Percentiles rank a stretch among this genome's conserved stretches.
Evolutionary conservation across 2,888 invertebrate genomes (phyloP).

Genomic region (Bursaphelenchus okinawaensis): DNA sequence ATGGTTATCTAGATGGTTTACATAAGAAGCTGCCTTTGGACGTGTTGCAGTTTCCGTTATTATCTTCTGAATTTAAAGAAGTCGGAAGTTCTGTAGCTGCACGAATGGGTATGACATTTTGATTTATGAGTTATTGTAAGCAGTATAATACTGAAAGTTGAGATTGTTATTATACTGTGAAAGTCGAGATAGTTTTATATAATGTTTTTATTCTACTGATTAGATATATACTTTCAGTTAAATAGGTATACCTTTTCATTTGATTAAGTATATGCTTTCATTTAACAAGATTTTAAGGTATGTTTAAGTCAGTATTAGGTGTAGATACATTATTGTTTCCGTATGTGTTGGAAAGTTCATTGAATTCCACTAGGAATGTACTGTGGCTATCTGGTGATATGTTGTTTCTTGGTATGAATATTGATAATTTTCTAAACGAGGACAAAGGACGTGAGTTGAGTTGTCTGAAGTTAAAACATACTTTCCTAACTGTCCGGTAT

Average conservation of each 20-base stretch:
- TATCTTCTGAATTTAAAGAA: conserved; percentile 11
- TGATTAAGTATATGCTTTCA: not conserved
- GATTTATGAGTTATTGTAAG: too few species aligned
- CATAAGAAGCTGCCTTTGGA: conserved; percentile 13
- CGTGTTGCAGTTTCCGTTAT: conserved; percentile 18
- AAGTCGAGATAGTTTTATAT: too few species aligned
- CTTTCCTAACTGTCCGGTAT: too few species aligned
- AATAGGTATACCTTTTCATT: not conserved
- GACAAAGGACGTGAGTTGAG: too few species aligned
- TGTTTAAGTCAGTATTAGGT: conserved; percentile 19
- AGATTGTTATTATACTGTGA: too few species aligned
- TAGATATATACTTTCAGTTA: not conserved
- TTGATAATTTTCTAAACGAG: not conserved
- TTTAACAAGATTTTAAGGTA: not conserved
- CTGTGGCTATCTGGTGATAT: conserved; percentile 27
- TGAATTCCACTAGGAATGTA: conserved; percentile 15
- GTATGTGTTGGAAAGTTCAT: conserved; percentile 16
- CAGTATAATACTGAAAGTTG: too few species aligned
- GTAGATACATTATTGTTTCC: conserved; percentile 23
- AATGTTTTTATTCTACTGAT: too few species aligned
- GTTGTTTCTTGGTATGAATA: conserved; percentile 24
- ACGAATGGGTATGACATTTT: conserved; percentile 22
- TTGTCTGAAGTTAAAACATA: too few species aligned
- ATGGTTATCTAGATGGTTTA: conserved; percentile 14
- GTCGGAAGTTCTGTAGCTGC: conserved; percentile 4